phyloP scores from a whole-genome alignment of 2,113 vertebrate genomes.

The Anser cygnoides region DNA sequence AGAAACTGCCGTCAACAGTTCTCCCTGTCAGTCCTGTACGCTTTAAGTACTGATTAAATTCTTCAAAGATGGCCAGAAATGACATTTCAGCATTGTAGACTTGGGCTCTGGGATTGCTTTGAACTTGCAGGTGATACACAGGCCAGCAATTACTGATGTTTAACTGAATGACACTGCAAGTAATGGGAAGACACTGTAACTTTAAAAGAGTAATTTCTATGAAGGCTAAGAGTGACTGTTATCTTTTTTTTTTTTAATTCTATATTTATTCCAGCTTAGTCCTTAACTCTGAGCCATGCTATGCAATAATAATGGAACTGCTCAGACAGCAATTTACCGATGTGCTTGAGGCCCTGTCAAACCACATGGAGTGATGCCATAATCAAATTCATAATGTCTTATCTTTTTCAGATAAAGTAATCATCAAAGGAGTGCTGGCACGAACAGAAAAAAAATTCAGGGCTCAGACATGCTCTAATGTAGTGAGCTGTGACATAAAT shows the following conservation, averaged over 20 bases:
- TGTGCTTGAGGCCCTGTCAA: constrained; percentile 44
- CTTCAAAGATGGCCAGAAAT: constrained; percentile 39
- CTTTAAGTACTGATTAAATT: constrained; percentile 14
- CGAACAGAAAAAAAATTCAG: constrained; percentile 55
- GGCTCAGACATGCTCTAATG: constrained; percentile 56
- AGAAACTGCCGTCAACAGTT: constrained; percentile 2
- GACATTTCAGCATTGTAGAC: constrained; percentile 5
- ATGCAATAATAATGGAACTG: background rate
- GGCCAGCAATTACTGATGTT: constrained; percentile 38
- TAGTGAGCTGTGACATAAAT: constrained; percentile 53
- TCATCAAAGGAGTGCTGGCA: constrained; percentile 43
- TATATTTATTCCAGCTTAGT: constrained; percentile 34
- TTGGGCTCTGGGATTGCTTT: constrained; percentile 41
- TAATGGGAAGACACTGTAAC: constrained; percentile 6
- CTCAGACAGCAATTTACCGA: constrained; percentile 29
- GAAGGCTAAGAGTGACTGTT: constrained; percentile 13
- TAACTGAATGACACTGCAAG: constrained; percentile 9
- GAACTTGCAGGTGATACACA: constrained; percentile 43
- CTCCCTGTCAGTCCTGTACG: constrained; percentile 11
- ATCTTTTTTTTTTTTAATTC: background rate
- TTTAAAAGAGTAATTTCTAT: constrained; percentile 54
- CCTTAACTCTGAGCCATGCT: background rate
- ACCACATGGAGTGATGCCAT: constrained; percentile 20
- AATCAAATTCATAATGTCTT: constrained; percentile 49
- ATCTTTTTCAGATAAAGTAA: constrained; percentile 49